Base-by-base conservation (phyloP, 2,888 invertebrate species). In the Sphinx pinastri region DNA sequence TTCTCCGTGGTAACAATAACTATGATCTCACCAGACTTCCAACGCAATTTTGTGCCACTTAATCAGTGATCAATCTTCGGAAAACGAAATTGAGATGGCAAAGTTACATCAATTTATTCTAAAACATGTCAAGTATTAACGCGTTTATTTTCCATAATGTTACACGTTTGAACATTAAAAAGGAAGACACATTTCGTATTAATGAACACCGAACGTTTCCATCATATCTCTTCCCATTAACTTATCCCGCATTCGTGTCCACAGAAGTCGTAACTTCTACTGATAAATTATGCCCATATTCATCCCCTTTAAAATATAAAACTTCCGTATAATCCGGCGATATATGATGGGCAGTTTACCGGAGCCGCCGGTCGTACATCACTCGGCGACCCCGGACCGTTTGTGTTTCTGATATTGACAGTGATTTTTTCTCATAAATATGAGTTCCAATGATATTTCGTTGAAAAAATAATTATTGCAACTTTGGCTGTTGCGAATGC, bases 391-490 rank as follows among this genome's bases (percentile, higher is more conserved):
- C 73, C 38, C 74, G 72, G 76, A 75, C 72, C 75, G 76, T 79
- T 79, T 79, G 71, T 72, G 71, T 76, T 76, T 74, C 75, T 74
- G 76, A 81, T 79, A 81, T 75, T 81, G 80, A 77, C 81, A 73
- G 72, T 73, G 79, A 77, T 80, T 80, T 74, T 60, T 52, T 52
- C 52, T 52, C 59, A 52, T 60, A 69, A 69, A 51, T 47, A 31
- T 16, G 38, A 45, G 54, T 38, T 58, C 52, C 51, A 72, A 52
- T 52, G 71, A 75, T 72, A 77, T 79, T 79, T 74, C 73, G 74
- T 75, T 60, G 51, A 45, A 52, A 69, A 63, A 60, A 63, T 52
- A 63, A 45, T 54, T 54, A 69, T 60, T 51, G 60, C 31, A 19
- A 51, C 31, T 45, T 69, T 60, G 58, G 45, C 38, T 38, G 25